A percentile compares a stretch with the other conserved stretches of the same genome.
phyloP scores from a whole-genome alignment of 2,113 vertebrate genomes.

The Gyps fulvus region DNA sequence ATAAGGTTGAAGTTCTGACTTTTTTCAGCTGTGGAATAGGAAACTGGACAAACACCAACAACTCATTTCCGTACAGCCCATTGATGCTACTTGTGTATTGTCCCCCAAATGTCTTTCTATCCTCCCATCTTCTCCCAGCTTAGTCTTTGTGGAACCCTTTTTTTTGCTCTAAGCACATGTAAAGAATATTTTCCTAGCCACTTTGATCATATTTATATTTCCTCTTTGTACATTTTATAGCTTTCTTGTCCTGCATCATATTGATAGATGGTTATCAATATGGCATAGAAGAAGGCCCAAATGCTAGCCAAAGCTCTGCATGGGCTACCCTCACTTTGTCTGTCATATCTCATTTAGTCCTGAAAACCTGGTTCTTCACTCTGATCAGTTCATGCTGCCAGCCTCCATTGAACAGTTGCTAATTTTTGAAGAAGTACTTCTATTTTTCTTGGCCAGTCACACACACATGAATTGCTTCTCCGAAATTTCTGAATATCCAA shows the following conservation, averaged over 20 bases:
- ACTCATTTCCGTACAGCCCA: fast-evolving
- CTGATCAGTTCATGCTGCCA: neutral
- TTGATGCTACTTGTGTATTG: neutral
- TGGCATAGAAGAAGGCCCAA: neutral
- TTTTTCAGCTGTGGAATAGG: neutral
- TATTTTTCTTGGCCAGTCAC: neutral
- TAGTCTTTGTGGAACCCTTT: neutral
- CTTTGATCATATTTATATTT: neutral
- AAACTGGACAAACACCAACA: neutral
- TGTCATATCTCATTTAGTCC: neutral
- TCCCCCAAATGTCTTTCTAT: neutral
- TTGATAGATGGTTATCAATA: neutral
- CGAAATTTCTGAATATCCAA: neutral
- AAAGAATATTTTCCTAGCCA: neutral
- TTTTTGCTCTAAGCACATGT: neutral
- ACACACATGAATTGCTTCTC: neutral
- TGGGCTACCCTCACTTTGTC: neutral
- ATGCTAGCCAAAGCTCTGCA: neutral
- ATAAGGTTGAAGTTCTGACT: neutral
- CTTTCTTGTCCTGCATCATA: neutral
- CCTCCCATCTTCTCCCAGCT: neutral
- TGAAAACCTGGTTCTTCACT: neutral
- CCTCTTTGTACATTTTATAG: neutral
- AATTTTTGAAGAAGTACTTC: neutral
- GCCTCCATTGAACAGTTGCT: neutral